Conservation (phyloP, 2,888 invertebrate species). For the Chironomus riparius region DNA sequence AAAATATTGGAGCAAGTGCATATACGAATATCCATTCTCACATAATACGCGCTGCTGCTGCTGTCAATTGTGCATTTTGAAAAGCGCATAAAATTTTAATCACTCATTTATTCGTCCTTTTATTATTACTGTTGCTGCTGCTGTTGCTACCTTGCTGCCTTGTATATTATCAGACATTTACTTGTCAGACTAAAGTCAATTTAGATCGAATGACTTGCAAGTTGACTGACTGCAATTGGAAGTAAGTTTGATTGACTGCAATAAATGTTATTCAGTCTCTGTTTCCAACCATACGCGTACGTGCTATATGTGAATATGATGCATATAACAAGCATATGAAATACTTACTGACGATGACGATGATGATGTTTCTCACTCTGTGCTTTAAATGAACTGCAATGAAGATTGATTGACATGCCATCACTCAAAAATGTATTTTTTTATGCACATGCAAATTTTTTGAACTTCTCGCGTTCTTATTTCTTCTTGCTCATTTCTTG, state of each 20-base stretch:
- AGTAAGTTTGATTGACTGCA: neutral
- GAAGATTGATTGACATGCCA: slow-evolving; percentile 23
- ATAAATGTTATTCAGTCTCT: neutral
- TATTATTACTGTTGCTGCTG: too few species aligned
- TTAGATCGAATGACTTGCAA: neutral
- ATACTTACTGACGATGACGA: neutral
- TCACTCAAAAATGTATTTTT: neutral
- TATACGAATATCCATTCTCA: neutral
- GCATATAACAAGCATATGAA: neutral
- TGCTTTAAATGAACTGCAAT: neutral
- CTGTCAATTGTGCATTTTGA: too few species aligned
- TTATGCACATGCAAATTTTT: neutral
- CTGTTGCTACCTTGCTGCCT: too few species aligned
- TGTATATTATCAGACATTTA: neutral
- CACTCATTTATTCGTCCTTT: neutral
- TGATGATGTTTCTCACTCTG: neutral
- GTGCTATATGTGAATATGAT: neutral
- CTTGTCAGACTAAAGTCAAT: neutral
- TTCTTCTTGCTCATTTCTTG: neutral
- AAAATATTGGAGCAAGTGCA: neutral
- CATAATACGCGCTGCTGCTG: neutral
- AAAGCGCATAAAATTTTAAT: neutral
- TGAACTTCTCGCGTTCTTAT: neutral
- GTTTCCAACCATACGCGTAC: neutral
- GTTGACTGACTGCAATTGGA: neutral